Evolutionary conservation across 1,140 invertebrate species (phyloP).

Genomic region (Papilio aristodemus): DNA sequence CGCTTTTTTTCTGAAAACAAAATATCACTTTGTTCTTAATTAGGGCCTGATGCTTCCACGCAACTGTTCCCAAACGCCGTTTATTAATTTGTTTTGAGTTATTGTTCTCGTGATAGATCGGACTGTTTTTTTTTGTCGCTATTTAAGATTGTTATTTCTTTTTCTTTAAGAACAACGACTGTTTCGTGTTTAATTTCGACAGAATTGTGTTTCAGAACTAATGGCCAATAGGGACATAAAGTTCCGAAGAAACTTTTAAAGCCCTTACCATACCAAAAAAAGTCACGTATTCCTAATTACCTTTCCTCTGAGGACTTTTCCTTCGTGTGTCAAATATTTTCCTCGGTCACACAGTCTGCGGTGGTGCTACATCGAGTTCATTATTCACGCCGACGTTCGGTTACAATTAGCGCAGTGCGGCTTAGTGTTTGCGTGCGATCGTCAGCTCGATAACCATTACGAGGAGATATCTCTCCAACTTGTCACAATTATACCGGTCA

Average conservation of each 20-base stretch:
- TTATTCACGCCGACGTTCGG: not conserved
- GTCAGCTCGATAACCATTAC: constrained; percentile 9
- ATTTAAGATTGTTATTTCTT: not conserved
- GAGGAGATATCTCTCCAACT: constrained; percentile 30
- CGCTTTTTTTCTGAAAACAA: constrained; percentile 45
- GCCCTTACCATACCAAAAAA: too few relatives aligned
- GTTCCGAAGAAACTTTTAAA: too few relatives aligned
- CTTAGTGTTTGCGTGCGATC: not conserved
- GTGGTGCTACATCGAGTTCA: too few relatives aligned
- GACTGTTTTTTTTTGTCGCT: constrained; percentile 14
- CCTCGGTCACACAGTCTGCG: too few relatives aligned
- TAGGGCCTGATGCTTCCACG: constrained; percentile 50
- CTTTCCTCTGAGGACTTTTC: too few relatives aligned
- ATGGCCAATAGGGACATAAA: too few relatives aligned
- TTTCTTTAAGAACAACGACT: not conserved
- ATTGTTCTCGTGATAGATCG: constrained; percentile 44
- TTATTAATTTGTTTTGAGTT: constrained; percentile 51
- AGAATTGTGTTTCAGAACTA: too few relatives aligned
- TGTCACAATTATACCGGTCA: constrained; percentile 42
- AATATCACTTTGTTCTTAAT: constrained; percentile 57
- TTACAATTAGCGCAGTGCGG: constrained; percentile 1
- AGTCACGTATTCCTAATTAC: too few relatives aligned
- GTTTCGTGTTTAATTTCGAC: not conserved
- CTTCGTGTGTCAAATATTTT: too few relatives aligned
- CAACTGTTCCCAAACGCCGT: constrained; percentile 44